Evolutionary conservation across 1,140 invertebrate species (phyloP).

Genomic region (Choristoneura fumiferana): DNA sequence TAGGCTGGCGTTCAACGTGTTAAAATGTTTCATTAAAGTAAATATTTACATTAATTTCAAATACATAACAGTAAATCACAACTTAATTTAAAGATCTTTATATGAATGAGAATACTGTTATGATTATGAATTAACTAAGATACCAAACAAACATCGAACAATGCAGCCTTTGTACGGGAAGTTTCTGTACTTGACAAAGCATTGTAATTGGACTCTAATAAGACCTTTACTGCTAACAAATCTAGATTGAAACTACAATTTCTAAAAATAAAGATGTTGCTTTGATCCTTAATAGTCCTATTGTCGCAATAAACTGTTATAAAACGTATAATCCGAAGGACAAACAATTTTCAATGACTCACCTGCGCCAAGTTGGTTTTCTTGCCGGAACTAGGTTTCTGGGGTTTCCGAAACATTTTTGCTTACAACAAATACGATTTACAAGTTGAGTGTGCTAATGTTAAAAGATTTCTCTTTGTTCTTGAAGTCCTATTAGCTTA

Average conservation of each 20-base stretch:
- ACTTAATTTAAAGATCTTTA: too few species aligned
- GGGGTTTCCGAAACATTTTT: constrained; percentile 43
- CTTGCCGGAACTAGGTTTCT: constrained; percentile 52
- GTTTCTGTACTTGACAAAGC: not conserved
- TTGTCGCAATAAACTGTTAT: constrained; percentile 1
- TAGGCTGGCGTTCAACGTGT: too few species aligned
- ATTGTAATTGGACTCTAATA: not conserved
- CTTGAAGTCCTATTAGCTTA: not conserved
- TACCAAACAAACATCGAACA: not conserved
- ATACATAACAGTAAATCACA: too few species aligned
- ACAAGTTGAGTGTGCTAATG: not conserved
- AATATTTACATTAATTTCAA: too few species aligned
- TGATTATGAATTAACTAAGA: too few species aligned
- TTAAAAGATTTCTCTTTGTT: constrained; percentile 1
- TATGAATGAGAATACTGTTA: too few species aligned
- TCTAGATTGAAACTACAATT: not conserved
- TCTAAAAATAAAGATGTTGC: constrained; percentile 11
- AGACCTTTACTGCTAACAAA: not conserved
- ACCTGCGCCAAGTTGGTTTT: constrained; percentile 64
- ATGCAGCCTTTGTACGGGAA: not conserved
- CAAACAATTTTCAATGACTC: constrained; percentile 56
- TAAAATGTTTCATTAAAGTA: too few species aligned
- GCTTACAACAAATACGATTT: not conserved
- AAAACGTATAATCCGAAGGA: constrained; percentile 14
- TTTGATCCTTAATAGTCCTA: not conserved